phyloP scores from a whole-genome alignment of 2,888 invertebrate genomes.

The Thelaira solivaga region DNA sequence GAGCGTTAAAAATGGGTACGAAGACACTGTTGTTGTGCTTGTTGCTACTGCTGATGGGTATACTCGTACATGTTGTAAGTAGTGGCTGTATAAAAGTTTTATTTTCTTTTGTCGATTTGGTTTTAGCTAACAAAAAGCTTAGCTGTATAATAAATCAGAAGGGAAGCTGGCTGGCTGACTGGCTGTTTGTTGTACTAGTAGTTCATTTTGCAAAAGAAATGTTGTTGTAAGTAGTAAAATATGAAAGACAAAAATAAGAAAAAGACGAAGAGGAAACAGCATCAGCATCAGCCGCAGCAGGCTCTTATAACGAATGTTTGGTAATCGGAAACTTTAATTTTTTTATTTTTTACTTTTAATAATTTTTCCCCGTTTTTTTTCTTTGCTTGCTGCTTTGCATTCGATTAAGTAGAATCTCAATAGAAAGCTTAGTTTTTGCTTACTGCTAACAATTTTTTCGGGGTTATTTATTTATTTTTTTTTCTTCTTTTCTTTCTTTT shows the following conservation, averaged over 20 bases:
- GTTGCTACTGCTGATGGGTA: constrained; percentile 21
- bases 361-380: constrained; percentile 25
- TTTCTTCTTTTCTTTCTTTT: constrained; percentile 33
- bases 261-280: constrained; percentile 3
- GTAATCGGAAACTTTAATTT: constrained; percentile 59
- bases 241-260: constrained; percentile 45
- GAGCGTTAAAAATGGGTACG: not conserved
- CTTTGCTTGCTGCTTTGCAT: constrained; percentile 58
- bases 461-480: constrained; percentile 61
- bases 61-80: constrained; percentile 19
- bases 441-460: constrained; percentile 68
- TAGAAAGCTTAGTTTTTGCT: constrained; percentile 76
- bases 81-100: constrained; percentile 34
- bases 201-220: constrained; percentile 38
- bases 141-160: constrained; percentile 3
- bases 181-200: constrained; percentile 17
- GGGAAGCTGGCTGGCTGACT: too few species aligned
- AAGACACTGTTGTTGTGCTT: not conserved
- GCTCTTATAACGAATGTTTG: constrained; percentile 68
- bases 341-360: constrained; percentile 8
- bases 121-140: constrained; percentile 54
- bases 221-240: constrained; percentile 27
- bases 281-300: too few species aligned
- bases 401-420: constrained; percentile 74
- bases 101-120: constrained; percentile 48